Percentiles rank a stretch among this genome's conserved stretches.
Evolutionary conservation across 2,888 invertebrate genomes (phyloP).

Genomic region (Tipula lateralis): DNA sequence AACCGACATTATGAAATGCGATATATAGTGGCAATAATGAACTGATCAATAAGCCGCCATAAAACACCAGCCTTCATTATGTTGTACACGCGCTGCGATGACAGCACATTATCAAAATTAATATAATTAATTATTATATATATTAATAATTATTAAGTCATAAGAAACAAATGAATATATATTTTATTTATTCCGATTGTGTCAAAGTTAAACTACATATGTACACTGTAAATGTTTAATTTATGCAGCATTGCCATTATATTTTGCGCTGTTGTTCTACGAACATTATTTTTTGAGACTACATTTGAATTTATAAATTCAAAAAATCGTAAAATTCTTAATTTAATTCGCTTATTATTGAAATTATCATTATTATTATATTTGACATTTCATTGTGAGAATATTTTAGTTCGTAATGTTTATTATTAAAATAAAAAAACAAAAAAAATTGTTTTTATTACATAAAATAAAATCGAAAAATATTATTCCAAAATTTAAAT

Average conservation of each 20-base stretch:
- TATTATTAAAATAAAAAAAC: no score
- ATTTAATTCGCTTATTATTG: not conserved
- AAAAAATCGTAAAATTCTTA: slow-evolving; percentile 7
- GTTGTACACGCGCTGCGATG: not conserved
- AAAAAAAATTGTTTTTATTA: not conserved
- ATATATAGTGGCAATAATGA: not conserved
- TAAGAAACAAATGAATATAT: not conserved
- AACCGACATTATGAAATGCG: no score
- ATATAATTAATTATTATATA: not conserved
- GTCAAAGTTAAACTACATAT: not conserved
- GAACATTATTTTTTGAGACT: not conserved
- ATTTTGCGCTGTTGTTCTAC: not conserved
- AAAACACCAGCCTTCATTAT: not conserved
- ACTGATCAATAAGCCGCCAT: no score
- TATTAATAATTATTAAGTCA: not conserved
- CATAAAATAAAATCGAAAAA: not conserved
- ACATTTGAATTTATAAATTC: not conserved
- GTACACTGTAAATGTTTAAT: not conserved
- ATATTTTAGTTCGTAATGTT: not conserved
- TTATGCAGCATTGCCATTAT: not conserved
- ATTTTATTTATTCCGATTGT: not conserved
- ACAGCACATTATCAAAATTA: not conserved
- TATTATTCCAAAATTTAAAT: slow-evolving; percentile 1
- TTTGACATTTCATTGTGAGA: not conserved
- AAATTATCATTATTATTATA: slow-evolving; percentile 2